These are phyloP conservation scores for Acanthacorydalis orientalis DNA, from an alignment of 2,888 invertebrate genomes.

Conservation along the genomic window DNA sequence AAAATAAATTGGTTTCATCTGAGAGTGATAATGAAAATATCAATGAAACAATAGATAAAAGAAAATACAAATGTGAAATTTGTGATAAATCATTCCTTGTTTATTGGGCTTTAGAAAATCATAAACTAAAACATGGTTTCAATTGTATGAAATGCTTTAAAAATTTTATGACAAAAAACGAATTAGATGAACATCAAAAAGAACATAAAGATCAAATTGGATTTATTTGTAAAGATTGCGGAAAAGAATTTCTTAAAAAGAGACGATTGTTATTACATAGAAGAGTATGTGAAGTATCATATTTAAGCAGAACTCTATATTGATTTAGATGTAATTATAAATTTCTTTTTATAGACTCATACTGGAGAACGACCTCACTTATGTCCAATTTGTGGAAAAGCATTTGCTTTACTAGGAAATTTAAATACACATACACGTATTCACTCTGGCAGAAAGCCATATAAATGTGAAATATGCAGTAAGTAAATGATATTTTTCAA, in stretches of 20 bases:
- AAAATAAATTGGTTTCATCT: not conserved
- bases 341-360: not conserved
- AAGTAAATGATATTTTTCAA: not conserved
- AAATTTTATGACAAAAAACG: not conserved
- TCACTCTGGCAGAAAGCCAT: conserved; percentile 15
- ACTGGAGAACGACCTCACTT: conserved; percentile 4
- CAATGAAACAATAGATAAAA: not conserved
- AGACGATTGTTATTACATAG: conserved; percentile 13
- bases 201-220: conserved; percentile 13
- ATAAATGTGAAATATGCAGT: conserved; percentile 13
- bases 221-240: conserved; percentile 12
- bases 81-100: conserved; percentile 3
- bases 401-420: conserved; percentile 7
- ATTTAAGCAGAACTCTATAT: too few species aligned
- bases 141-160: conserved; percentile 2
- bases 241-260: conserved; percentile 13
- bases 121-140: not conserved
- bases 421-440: conserved; percentile 12
- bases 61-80: conserved; percentile 2
- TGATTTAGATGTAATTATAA: not conserved
- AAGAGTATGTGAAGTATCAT: conserved; percentile 5
- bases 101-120: conserved; percentile 1
- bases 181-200: conserved; percentile 6
- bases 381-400: conserved; percentile 7
- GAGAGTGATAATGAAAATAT: not conserved